Evolutionary conservation across 2,888 invertebrate species (phyloP).

Genomic region (Pristionchus exspectatus): DNA sequence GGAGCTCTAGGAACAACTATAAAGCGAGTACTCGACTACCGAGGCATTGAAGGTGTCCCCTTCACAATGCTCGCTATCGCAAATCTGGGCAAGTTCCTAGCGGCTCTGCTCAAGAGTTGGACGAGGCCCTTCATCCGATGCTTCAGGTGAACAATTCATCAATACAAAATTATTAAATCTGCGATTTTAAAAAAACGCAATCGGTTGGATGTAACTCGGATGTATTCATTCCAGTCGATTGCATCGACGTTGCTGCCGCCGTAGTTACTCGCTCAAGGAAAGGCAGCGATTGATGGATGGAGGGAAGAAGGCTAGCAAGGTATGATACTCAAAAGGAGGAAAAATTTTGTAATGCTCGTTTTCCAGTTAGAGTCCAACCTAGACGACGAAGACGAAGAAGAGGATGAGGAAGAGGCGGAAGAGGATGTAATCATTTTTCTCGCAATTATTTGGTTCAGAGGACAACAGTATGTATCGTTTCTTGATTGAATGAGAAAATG

Average conservation of each 20-base stretch:
- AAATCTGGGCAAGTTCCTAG: constrained; percentile 76
- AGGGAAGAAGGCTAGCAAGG: constrained; percentile 33
- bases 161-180: background rate
- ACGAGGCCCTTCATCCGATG: constrained; percentile 66
- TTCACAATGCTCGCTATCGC: constrained; percentile 76
- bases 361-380: background rate
- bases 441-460: constrained; percentile 78
- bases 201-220: background rate
- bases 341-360: background rate
- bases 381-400: constrained; percentile 25
- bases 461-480: constrained; percentile 67
- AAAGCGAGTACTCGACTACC: background rate
- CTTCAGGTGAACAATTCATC: constrained; percentile 30
- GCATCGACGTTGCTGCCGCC: constrained; percentile 52
- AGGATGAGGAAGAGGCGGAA: constrained; percentile 48
- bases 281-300: constrained; percentile 66
- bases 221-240: background rate
- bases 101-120: constrained; percentile 71
- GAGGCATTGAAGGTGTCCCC: constrained; percentile 64
- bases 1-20: no score
- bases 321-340: background rate
- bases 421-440: no score
- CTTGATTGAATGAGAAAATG: no score
- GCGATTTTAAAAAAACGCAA: background rate
- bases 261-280: constrained; percentile 59